Conservation (phyloP, 2,113 vertebrate species). For the Lichenostomus cassidix region DNA sequence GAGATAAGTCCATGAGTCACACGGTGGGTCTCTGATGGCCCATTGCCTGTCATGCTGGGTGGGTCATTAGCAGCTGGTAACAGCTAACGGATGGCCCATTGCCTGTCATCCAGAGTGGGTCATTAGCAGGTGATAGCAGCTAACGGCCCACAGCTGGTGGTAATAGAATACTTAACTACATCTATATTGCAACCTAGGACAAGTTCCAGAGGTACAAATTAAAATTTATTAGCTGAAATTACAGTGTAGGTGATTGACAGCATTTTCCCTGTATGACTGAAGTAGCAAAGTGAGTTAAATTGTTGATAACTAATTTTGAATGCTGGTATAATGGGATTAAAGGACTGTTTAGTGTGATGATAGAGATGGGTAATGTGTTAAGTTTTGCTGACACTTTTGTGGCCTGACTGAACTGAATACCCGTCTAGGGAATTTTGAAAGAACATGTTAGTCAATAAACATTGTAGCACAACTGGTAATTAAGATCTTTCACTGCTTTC, state of each 20-base stretch:
- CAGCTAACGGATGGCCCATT: no score
- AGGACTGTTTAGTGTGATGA: background rate
- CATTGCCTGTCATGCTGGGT: no score
- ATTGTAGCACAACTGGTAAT: background rate
- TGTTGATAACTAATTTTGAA: background rate
- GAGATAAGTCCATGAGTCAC: no score
- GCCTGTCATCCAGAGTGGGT: no score
- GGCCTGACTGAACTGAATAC: background rate
- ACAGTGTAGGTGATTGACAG: background rate
- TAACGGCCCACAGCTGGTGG: no score
- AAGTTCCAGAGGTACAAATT: background rate
- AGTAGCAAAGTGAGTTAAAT: background rate
- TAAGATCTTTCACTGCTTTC: background rate
- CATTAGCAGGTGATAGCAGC: no score
- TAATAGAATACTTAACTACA: no score
- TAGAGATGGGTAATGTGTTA: background rate
- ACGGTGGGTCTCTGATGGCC: no score
- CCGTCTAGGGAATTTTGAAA: background rate
- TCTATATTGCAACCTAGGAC: no score
- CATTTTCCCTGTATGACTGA: background rate
- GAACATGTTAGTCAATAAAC: background rate
- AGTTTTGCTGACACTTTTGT: background rate
- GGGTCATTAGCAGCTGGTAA: no score
- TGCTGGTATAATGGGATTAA: background rate
- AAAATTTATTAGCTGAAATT: background rate